phyloP scores from a whole-genome alignment of 2,797 vertebrate genomes.

The Hippocampus kuda region DNA sequence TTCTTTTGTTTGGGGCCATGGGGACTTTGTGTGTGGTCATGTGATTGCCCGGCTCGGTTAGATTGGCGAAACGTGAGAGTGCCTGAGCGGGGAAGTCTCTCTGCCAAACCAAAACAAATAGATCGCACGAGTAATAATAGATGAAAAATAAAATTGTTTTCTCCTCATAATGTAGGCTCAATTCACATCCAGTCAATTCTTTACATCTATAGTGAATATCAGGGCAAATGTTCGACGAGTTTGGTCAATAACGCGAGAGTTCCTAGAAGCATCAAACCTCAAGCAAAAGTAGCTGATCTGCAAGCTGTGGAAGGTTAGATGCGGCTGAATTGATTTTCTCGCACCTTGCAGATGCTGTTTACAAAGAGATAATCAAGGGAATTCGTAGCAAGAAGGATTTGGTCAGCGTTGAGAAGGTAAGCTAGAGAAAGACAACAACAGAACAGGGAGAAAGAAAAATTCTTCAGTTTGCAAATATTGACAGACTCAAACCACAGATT shows the following conservation, averaged over 20 bases:
- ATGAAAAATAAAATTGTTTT: too few relatives aligned
- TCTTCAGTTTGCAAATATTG: background rate
- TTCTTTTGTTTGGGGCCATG: too few relatives aligned
- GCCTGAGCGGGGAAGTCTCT: background rate
- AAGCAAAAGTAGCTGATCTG: background rate
- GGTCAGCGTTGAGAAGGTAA: constrained; percentile 50
- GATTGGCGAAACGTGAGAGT: background rate
- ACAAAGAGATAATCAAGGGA: constrained; percentile 35
- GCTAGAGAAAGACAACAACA: constrained; percentile 1
- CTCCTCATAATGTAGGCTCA: background rate
- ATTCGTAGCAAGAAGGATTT: constrained; percentile 32
- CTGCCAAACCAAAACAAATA: too few relatives aligned
- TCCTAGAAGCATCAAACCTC: background rate
- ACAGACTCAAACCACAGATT: background rate
- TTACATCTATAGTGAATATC: background rate
- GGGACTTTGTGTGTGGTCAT: background rate
- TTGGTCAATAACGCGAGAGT: background rate
- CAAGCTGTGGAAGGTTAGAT: constrained; percentile 7
- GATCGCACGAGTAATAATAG: too few relatives aligned
- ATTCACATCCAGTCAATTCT: background rate
- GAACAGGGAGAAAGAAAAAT: background rate
- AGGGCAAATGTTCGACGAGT: background rate
- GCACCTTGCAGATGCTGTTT: constrained; percentile 44
- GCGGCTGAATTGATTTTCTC: constrained; percentile 32
- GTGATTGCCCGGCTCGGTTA: background rate